Conservation (phyloP, 2,888 invertebrate genomes). For the Apomyelois bistriatella region DNA sequence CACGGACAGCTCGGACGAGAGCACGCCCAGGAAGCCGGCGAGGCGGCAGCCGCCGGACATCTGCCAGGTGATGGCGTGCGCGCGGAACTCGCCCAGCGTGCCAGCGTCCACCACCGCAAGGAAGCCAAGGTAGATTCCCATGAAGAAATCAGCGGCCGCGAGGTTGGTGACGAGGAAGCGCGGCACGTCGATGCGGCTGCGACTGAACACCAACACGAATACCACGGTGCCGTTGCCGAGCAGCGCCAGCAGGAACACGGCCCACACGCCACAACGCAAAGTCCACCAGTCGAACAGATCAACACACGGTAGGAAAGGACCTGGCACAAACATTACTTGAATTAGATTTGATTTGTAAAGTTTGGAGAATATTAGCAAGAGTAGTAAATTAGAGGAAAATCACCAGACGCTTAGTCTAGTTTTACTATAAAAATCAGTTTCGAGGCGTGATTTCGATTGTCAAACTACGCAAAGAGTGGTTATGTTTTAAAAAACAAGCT, state of each 20-base stretch:
- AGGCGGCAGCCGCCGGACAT: conserved; percentile 95
- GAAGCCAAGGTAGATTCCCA: conserved; percentile 96
- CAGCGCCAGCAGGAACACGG: conserved; percentile 96
- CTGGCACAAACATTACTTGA: too few species aligned
- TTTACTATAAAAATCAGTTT: too few species aligned
- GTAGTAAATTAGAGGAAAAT: not conserved
- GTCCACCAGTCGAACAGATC: conserved; percentile 99
- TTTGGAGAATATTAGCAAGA: not conserved
- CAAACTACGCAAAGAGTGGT: too few species aligned
- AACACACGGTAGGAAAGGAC: conserved; percentile 96
- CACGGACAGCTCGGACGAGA: conserved; percentile 96
- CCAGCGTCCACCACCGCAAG: conserved; percentile 97
- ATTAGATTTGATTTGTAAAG: too few species aligned
- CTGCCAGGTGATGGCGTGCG: conserved; percentile 98
- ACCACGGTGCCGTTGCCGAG: conserved; percentile 98
- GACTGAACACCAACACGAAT: conserved; percentile 93
- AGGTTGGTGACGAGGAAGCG: conserved; percentile 97
- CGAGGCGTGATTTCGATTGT: too few species aligned
- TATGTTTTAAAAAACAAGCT: too few species aligned
- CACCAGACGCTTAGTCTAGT: not conserved
- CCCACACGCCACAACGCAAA: conserved; percentile 97
- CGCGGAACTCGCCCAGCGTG: conserved; percentile 96
- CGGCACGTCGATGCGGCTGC: conserved; percentile 97
- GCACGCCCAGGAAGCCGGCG: conserved; percentile 96
- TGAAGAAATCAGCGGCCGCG: conserved; percentile 97